Evolutionary conservation across 2,888 invertebrate genomes (phyloP).

Genomic region (Heteromurus nitidus): DNA sequence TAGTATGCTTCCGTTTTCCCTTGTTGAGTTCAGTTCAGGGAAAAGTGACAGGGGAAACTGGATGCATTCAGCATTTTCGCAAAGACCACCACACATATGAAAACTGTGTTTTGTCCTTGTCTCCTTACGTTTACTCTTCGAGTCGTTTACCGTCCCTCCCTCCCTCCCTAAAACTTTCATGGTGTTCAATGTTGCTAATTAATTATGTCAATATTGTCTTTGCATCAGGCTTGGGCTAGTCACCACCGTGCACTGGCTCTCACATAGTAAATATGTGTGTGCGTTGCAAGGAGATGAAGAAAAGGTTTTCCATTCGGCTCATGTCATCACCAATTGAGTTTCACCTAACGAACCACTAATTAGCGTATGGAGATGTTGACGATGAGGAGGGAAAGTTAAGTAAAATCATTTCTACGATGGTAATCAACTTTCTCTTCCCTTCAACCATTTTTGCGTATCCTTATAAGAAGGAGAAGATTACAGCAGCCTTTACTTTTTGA

Average conservation of each 20-base stretch:
- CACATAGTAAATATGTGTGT: neutral
- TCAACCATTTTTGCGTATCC: too few relatives aligned
- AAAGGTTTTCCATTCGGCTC: slow-evolving; percentile 1
- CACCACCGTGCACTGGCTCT: neutral
- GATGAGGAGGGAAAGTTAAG: neutral
- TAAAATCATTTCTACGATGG: neutral
- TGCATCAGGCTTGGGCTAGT: slow-evolving; percentile 29
- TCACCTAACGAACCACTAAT: slow-evolving; percentile 45
- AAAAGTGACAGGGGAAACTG: too few relatives aligned
- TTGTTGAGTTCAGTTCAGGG: too few relatives aligned
- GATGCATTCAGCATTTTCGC: too few relatives aligned
- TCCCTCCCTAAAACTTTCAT: neutral
- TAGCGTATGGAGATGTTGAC: slow-evolving; percentile 5
- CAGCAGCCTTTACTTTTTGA: too few relatives aligned
- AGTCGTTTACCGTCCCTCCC: slow-evolving; percentile 2
- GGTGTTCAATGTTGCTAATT: slow-evolving; percentile 54
- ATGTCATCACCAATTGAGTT: slow-evolving; percentile 39
- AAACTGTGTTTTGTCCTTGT: too few relatives aligned
- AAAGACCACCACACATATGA: neutral
- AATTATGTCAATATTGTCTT: slow-evolving; percentile 60
- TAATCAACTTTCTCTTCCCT: neutral
- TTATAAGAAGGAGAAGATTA: too few relatives aligned
- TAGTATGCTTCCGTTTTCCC: too few relatives aligned
- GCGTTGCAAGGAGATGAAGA: neutral
- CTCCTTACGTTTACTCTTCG: too few relatives aligned